Evolutionary conservation across 2,888 invertebrate genomes (phyloP).

Genomic region (Eupithecia abbreviata): DNA sequence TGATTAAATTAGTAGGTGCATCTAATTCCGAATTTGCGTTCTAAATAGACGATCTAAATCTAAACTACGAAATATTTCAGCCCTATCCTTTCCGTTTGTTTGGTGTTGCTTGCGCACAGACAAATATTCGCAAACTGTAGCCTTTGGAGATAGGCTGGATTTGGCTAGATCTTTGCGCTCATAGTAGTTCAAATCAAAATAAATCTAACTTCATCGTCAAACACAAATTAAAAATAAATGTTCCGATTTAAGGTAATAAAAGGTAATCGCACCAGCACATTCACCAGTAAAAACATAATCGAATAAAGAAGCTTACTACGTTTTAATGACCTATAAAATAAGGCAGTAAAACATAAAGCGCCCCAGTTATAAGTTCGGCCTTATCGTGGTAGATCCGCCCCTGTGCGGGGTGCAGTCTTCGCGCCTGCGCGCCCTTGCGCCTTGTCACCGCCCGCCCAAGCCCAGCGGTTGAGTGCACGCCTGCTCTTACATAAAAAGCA

Average conservation of each 20-base stretch:
- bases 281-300: neutral
- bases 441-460: slow-evolving; percentile 62
- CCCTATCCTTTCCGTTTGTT: neutral
- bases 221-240: neutral
- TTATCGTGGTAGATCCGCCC: slow-evolving; percentile 44
- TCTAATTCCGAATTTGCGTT: too few species aligned
- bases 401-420: slow-evolving; percentile 68
- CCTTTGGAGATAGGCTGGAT: neutral
- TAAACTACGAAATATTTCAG: too few species aligned
- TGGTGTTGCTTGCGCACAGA: neutral
- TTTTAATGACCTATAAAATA: neutral
- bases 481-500: slow-evolving; percentile 41
- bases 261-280: neutral
- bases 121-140: neutral
- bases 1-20: too few species aligned
- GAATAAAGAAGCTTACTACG: neutral
- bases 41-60: too few species aligned
- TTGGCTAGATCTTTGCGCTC: neutral
- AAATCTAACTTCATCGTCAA: neutral
- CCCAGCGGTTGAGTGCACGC: slow-evolving; percentile 63
- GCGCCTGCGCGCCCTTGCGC: slow-evolving; percentile 68
- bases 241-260: neutral
- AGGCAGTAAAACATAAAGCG: neutral
- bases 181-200: neutral
- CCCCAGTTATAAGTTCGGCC: neutral